Conservation (phyloP, 2,888 invertebrate genomes). For the Apeira syringaria region DNA sequence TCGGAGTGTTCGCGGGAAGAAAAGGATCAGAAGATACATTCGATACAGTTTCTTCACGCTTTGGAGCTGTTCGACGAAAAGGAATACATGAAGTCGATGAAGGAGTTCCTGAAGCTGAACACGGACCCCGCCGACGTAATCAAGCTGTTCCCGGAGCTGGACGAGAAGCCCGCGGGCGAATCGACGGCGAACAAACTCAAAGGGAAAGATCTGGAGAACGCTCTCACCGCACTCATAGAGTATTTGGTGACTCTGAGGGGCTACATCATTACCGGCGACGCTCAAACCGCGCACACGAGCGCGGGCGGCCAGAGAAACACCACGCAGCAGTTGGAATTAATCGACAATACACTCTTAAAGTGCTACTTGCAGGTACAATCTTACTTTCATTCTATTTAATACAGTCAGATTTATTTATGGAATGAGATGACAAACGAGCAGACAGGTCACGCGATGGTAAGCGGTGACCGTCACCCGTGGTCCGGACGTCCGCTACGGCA, state of each 20-base stretch:
- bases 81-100: conserved; percentile 95
- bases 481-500: no score
- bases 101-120: conserved; percentile 93
- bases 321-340: conserved; percentile 89
- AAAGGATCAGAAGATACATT: conserved; percentile 90
- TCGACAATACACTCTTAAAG: conserved; percentile 98
- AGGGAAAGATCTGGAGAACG: conserved; percentile 94
- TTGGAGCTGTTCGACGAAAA: conserved; percentile 95
- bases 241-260: conserved; percentile 92
- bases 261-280: conserved; percentile 57
- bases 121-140: conserved; percentile 98
- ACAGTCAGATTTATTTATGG: no score
- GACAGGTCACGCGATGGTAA: no score
- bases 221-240: conserved; percentile 93
- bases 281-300: conserved; percentile 37
- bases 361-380: conserved; percentile 94
- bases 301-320: conserved; percentile 54
- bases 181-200: conserved; percentile 82
- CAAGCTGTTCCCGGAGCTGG: conserved; percentile 95
- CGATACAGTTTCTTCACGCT: conserved; percentile 96
- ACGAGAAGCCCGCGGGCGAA: conserved; percentile 72
- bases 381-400: no score
- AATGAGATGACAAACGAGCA: no score
- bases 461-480: no score
- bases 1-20: conserved; percentile 92